Evolutionary conservation across 2,888 invertebrate genomes (phyloP).

Genomic region (Stenodera caucasica): DNA sequence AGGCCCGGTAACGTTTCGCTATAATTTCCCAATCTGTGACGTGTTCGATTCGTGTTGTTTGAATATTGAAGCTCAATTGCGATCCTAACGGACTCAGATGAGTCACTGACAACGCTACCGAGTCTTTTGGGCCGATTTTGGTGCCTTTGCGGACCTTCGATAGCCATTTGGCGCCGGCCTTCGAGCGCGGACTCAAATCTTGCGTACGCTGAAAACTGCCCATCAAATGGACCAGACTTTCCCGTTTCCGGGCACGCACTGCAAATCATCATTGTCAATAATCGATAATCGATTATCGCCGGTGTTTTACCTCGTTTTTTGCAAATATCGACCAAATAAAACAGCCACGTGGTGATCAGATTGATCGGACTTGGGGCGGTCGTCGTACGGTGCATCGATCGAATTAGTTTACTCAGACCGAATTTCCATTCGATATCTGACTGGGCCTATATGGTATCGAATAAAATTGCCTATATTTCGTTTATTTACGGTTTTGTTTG

Average conservation of each 20-base stretch:
- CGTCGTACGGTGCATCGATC: slow-evolving; percentile 97
- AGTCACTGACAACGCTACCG: slow-evolving; percentile 76
- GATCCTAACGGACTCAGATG: slow-evolving; percentile 84
- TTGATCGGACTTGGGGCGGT: slow-evolving; percentile 98
- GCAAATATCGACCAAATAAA: slow-evolving; percentile 81
- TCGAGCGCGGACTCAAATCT: slow-evolving; percentile 78
- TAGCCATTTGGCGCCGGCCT: slow-evolving; percentile 87
- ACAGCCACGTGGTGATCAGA: slow-evolving; percentile 91
- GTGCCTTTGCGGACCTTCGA: slow-evolving; percentile 81
- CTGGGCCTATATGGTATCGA: slow-evolving; percentile 73
- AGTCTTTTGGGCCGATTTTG: slow-evolving; percentile 79
- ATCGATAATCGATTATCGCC: too few relatives aligned
- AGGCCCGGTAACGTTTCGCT: slow-evolving; percentile 82
- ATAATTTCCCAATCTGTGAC: slow-evolving; percentile 92
- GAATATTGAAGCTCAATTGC: slow-evolving; percentile 77
- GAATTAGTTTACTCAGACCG: slow-evolving; percentile 95
- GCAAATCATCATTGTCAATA: too few relatives aligned
- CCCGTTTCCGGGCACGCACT: slow-evolving; percentile 60
- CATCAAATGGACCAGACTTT: slow-evolving; percentile 83
- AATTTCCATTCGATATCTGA: slow-evolving; percentile 99
- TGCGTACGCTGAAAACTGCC: slow-evolving; percentile 68
- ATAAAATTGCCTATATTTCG: not conserved
- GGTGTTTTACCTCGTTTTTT: slow-evolving; percentile 57
- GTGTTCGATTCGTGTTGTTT: slow-evolving; percentile 78
- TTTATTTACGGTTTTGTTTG: not conserved